Evolutionary conservation across 1,140 invertebrate species (phyloP).

Genomic region (Wasmannia auropunctata): DNA sequence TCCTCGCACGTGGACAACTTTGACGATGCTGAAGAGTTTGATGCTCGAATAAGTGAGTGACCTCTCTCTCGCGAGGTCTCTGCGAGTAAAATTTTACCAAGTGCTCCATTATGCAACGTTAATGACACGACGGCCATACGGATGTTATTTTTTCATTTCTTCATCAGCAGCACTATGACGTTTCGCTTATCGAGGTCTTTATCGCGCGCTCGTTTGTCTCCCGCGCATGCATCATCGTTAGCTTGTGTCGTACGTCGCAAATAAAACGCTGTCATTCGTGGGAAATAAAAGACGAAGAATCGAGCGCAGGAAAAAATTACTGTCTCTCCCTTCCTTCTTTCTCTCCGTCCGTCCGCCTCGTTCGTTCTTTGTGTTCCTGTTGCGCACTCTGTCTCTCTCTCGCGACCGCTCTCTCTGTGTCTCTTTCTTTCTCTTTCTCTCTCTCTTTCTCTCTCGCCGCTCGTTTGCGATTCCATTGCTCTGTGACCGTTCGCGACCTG

Average conservation of each 20-base stretch:
- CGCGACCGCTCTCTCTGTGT: neutral
- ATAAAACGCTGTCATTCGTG: conserved; percentile 55
- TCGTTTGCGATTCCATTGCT: conserved; percentile 60
- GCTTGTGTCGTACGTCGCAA: conserved; percentile 15
- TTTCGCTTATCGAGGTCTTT: conserved; percentile 25
- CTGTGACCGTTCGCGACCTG: conserved; percentile 55
- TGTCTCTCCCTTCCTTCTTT: conserved; percentile 30
- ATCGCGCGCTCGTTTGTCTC: conserved; percentile 23
- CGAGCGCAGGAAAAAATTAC: conserved; percentile 47
- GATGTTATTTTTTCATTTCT: neutral
- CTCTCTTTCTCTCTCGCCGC: conserved; percentile 1
- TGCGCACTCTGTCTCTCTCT: conserved; percentile 3
- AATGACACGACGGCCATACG: neutral
- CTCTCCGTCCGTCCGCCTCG: neutral
- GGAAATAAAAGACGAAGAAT: conserved; percentile 52
- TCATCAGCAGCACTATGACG: neutral
- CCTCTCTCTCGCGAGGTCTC: neutral
- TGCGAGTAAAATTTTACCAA: neutral
- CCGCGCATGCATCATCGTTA: conserved; percentile 34
- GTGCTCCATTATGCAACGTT: neutral
- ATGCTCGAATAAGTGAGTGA: neutral
- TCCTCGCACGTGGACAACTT: neutral
- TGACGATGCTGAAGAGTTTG: neutral
- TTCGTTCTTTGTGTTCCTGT: conserved; percentile 22
- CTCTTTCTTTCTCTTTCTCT: neutral